Conservation (phyloP, 2,888 invertebrate genomes). For the Cerceris ruficornis region DNA sequence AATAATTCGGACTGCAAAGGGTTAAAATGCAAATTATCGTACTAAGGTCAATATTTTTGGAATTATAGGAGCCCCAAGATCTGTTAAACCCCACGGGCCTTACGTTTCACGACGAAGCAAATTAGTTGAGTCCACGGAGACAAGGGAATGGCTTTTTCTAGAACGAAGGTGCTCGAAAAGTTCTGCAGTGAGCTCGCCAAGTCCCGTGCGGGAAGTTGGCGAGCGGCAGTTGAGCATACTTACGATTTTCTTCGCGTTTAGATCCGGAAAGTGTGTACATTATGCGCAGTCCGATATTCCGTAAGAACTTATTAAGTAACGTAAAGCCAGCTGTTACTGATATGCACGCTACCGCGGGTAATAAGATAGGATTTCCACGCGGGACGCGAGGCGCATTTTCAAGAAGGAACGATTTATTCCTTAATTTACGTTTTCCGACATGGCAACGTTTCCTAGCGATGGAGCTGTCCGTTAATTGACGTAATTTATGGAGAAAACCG, state of each 20-base stretch:
- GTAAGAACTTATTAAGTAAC: constrained; percentile 26
- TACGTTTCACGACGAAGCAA: no score
- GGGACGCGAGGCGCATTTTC: no score
- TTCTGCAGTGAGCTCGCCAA: background rate
- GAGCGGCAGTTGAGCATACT: constrained; percentile 13
- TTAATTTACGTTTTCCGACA: no score
- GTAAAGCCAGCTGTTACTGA: constrained; percentile 15
- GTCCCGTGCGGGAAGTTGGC: constrained; percentile 13
- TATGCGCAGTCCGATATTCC: constrained; percentile 13
- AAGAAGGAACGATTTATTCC: no score
- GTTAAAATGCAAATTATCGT: no score
- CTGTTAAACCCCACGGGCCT: no score
- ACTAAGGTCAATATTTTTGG: no score
- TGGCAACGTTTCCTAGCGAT: no score
- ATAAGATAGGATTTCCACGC: background rate
- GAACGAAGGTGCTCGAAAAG: background rate
- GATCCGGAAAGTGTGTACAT: constrained; percentile 4
- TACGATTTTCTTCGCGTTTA: constrained; percentile 18
- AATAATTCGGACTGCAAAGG: no score
- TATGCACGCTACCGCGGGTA: background rate
- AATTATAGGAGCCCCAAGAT: no score
- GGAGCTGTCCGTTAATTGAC: no score
- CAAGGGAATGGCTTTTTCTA: background rate
- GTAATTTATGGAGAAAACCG: no score
- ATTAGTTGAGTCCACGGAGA: background rate